Base-by-base conservation (phyloP, 2,797 vertebrate species). In the Sciaenops ocellatus region DNA sequence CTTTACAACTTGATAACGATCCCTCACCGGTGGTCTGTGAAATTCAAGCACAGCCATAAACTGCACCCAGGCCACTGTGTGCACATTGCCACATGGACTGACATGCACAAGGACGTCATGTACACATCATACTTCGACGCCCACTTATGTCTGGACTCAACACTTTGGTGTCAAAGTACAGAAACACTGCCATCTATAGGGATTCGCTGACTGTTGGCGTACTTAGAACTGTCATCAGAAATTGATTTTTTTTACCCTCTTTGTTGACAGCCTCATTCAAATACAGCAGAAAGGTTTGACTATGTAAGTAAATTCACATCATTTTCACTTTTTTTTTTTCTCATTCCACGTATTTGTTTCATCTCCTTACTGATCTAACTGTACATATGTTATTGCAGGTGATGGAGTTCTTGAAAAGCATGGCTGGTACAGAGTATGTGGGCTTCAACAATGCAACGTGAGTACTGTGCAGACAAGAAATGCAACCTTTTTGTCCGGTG, bases 391-490 rank as follows among this genome's bases (percentile, higher is more conserved):
- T 44, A 41, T 74, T 90, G 59, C 78, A 98, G 97, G 92, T 98
- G 62, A 95, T 97, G 95, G 96, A 98, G 4, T 96, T 95, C 87
- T 87, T 98, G 82, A 97, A 96, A 80, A 95, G 92, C 80, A 96
- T 97, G 96, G 85, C 96, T 28, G 97, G 97, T 18, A 80, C 92
- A 57, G 96, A 97, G 87, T 97, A 93, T 74, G 94, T 97, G 84
- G 96, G 97, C 80, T 98, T 98, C 93, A 98, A 95, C 93, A 98
- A 98, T 80, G 96, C 97, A 75, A 97, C 96, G 97, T 98, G 92
- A 96, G 95, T 94, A 28, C 16, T 5, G 13, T 1, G 34, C 55
- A 42, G n/a, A 69, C 5, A 54, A 20, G 12, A 73, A 57, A 70
- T 20, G 18, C 28, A 56, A 30, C 28, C 4, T 3, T 1, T 11